Base-by-base conservation (phyloP, 2,797 vertebrate species). In the Dallia pectoralis region DNA sequence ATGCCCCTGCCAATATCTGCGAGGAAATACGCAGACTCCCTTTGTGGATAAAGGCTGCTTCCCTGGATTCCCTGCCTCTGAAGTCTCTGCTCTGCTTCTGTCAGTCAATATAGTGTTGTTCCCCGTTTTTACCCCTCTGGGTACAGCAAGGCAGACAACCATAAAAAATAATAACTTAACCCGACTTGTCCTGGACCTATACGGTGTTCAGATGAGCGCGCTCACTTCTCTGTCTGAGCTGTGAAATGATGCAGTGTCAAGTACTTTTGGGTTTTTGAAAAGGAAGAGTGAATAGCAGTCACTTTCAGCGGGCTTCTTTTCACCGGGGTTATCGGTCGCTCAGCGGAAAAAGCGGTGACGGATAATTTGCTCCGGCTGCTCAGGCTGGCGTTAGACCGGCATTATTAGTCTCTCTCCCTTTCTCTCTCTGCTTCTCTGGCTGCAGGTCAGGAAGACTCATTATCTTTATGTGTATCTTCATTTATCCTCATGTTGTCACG, bases 81-180 rank as follows among this genome's bases (percentile, higher is more conserved):
- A 25, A 25, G 61, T 30, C 61, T 63, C 61, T 30, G 14, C 27
- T 63, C 61, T 63, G 61, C 29, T 63, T 63, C 61, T 15, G 61
- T 63, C 29, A 68, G 33, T 68, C 67, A 68, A 48, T 47, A 47
- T 47, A 22, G 36, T 40, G 29, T 68, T 68, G 64, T 67, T 49
- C 15, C 61, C 27, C 29, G 27, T 16, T 63, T 63, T 59, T 59
- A 59, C 22, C 61, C 61, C 29, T 3, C 15, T 30, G 61, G 61
- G 61, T 30, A 63, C 61, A 29, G 29, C 9, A n/a, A 63, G 61
- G 25, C 27, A 27, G 61, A 63, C 61, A 63, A 30, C 22, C 61
- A 6, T 2, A 63, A 63, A 62, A 63, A 18, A 63, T 6, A 8
- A 32, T 63, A 63, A 32, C 61, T 63, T 63, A 32, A 32, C 27